Evolutionary conservation across 2,888 invertebrate species (phyloP), one percentile per base, ranked within the genome.

Genomic region (Stictocephala bisonia): DNA sequence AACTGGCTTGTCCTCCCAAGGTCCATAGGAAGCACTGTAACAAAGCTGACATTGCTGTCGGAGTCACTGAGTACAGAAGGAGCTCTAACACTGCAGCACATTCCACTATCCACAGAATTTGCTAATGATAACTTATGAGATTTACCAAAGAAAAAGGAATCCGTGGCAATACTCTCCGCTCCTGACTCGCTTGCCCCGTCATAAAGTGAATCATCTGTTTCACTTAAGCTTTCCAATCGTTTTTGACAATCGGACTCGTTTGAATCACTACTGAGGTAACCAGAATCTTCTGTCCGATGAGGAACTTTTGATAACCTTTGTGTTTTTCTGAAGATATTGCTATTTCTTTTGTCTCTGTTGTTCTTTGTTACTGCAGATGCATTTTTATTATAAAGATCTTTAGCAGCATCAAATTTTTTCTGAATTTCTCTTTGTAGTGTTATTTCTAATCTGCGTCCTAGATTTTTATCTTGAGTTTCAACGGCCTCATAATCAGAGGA

Each of bases 131-230:
- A 74, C 77, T 89, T 90, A 74, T 90, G 85, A 80, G 90, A 90
- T 82, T 90, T 91, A 58, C 92, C 93, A 80, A 93, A 94, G 82
- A 93, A 92, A 44, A 94, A 94, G 2, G 94, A 94, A 84, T 94
- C 93, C 0, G 94, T 94, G 81, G 93, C 94, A 27, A 94, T 86
- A 85, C 94, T 94, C 82, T 94, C 94, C 2, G 92, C 94, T 0
- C 94, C 94, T 24, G 94, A 94, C 85, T 94, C 94, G 85, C 94
- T 93, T 76, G 92, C 89, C 7, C 91, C 94, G 81, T 93, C 93
- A 40, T 90, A 91, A 75, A 90, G 88, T n/a, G 91, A 91, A 81
- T 93, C 93, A 75, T 93, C 93, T 75, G 93, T 93, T 80, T 89
- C 93, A 83, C 92, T 89, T 80, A 89, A 87, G 84, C 89, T 87